A percentile compares a stretch with the other conserved stretches of the same genome.
Conservation (phyloP, 2,888 invertebrate genomes). For the Leucozona laternaria region DNA sequence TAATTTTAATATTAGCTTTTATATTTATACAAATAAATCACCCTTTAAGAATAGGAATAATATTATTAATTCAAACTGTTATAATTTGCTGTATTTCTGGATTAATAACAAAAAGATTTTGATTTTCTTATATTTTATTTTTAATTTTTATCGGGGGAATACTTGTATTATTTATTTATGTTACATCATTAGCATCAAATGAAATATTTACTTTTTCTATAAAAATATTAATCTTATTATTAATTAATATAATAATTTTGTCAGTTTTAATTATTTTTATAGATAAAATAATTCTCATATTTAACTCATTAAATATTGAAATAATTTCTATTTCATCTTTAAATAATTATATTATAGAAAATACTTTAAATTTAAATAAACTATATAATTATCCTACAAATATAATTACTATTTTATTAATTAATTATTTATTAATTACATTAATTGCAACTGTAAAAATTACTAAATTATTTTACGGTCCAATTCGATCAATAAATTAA, state of each 20-base stretch:
- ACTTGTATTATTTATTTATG: constrained; percentile 88
- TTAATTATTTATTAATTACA: constrained; percentile 86
- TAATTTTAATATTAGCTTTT: constrained; percentile 81
- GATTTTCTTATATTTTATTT: constrained; percentile 87
- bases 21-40: constrained; percentile 84
- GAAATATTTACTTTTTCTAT: constrained; percentile 85
- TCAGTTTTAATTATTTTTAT: constrained; percentile 77
- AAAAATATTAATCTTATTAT: constrained; percentile 79
- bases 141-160: constrained; percentile 87
- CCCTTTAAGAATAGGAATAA: constrained; percentile 85
- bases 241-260: constrained; percentile 77
- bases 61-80: constrained; percentile 85
- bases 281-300: constrained; percentile 79
- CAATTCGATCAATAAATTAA: constrained; percentile 84
- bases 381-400: constrained; percentile 85
- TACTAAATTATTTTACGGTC: constrained; percentile 85
- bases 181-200: constrained; percentile 87
- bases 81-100: constrained; percentile 84
- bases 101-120: constrained; percentile 84
- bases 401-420: constrained; percentile 85
- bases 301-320: constrained; percentile 83
- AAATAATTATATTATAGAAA: constrained; percentile 81
- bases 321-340: constrained; percentile 79
- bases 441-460: constrained; percentile 86
- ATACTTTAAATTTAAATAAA: constrained; percentile 85